Base-by-base conservation (phyloP, 1,140 invertebrate genomes). In the Apis laboriosa region DNA sequence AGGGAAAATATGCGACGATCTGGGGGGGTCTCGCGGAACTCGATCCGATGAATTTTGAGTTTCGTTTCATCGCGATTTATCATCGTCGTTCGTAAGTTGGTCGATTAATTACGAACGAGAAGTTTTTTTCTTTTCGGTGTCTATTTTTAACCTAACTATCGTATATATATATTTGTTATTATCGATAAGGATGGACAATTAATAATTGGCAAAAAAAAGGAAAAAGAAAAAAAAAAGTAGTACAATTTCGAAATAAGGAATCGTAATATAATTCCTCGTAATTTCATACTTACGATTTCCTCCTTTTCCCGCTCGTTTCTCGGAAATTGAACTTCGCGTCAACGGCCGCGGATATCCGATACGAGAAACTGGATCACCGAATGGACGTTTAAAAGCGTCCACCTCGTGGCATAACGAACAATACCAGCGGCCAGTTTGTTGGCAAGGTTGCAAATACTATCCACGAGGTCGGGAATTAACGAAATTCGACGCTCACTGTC, bases 321-420 rank as follows among this genome's bases (percentile, higher is more conserved):
- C 28, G 68, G 72, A 74, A 74, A 74, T 60, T 21, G 56, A 74
- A 43, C n/a, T 17, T 34, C 72, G 17, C 19, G 56, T 7, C n/a
- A 24, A 75, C 72, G 56, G 7, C n/a, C 55, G 56, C 56, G 17
- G 72, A 61, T 34, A 9, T 61, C 58, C 72, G 21, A 75, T n/a
- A 24, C 17, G 24, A 63, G 72, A 75, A 75, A 75, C 72, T 63
- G 28, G 72, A 75, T 75, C 72, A 75, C 34, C 58, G 72, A 74
- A 60, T 21, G n/a, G 34, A 28, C 73, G 15, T 66, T 63, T 34
- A 53, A 63, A 66, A 55, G 28, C 21, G 64, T 77, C 21, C 24
- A 34, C 51, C 53, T 21, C 51, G 61, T 8, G 19, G 24, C 49
- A 24, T 4, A 7, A 9, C 53, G 76, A 49, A 78, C 55, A 68